Percentiles rank a stretch among this genome's conserved stretches.
Evolutionary conservation across 2,888 invertebrate genomes (phyloP).

Genomic region (Autographa pulchrina): DNA sequence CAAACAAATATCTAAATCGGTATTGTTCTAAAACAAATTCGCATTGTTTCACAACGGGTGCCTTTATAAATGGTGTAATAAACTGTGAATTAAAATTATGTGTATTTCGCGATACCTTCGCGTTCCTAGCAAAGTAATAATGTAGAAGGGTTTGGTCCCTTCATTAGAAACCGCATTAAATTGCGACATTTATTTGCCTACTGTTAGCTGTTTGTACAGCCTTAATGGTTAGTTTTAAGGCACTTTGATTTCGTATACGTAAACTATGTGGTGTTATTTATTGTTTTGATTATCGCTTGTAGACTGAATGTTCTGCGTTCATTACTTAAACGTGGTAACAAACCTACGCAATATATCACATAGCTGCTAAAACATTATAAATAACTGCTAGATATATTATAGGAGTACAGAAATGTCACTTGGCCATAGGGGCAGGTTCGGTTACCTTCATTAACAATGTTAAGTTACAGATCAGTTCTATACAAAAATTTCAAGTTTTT

Average conservation of each 20-base stretch:
- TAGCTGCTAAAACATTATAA: too few relatives aligned
- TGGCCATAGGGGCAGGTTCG: too few relatives aligned
- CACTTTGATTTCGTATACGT: conserved; percentile 50
- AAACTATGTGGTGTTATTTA: conserved; percentile 41
- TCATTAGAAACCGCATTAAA: conserved; percentile 73
- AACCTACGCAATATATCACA: too few relatives aligned
- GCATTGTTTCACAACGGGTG: conserved; percentile 36
- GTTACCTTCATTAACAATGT: too few relatives aligned
- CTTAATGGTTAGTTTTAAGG: conserved; percentile 47
- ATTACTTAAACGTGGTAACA: neutral
- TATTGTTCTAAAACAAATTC: conserved; percentile 34
- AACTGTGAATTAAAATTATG: conserved; percentile 71
- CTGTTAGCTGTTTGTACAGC: conserved; percentile 44
- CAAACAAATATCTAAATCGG: conserved; percentile 26
- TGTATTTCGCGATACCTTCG: conserved; percentile 66
- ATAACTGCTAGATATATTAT: too few relatives aligned
- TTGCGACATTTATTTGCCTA: conserved; percentile 70
- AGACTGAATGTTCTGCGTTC: neutral
- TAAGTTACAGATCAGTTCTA: neutral
- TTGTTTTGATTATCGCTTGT: conserved; percentile 29
- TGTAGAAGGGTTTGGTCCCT: conserved; percentile 68
- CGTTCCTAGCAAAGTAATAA: conserved; percentile 67
- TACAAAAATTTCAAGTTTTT: too few relatives aligned
- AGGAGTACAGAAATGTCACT: too few relatives aligned
- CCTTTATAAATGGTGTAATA: conserved; percentile 65